Evolutionary conservation across 2,888 invertebrate genomes (phyloP).

Genomic region (Parnassius orleans): DNA sequence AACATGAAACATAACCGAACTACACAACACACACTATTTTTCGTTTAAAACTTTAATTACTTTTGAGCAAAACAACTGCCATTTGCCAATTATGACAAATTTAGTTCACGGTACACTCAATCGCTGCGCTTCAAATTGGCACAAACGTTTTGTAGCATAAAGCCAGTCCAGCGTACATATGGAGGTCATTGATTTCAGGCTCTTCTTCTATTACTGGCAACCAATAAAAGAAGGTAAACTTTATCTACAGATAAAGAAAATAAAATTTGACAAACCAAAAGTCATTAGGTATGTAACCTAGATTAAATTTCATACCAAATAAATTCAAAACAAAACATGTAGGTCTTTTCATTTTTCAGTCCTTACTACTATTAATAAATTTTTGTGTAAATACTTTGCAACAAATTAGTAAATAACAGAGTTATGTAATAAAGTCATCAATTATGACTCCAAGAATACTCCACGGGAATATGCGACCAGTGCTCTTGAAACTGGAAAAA

Average conservation of each 20-base stretch:
- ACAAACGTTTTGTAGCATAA: too few species aligned
- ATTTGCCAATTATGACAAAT: too few species aligned
- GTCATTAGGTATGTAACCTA: slow-evolving; percentile 5
- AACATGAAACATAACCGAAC: too few species aligned
- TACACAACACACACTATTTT: too few species aligned
- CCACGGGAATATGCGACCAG: slow-evolving; percentile 36
- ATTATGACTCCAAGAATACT: slow-evolving; percentile 39
- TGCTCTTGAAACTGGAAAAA: slow-evolving; percentile 43
- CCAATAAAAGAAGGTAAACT: slow-evolving; percentile 8
- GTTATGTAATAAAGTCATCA: background rate
- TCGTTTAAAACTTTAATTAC: too few species aligned
- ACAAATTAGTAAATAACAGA: slow-evolving; percentile 4
- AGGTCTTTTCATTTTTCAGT: background rate
- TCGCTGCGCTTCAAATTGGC: too few species aligned
- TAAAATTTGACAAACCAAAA: slow-evolving; percentile 23
- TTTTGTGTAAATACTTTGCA: background rate
- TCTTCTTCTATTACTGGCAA: slow-evolving; percentile 8
- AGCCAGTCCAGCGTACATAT: too few species aligned
- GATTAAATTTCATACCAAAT: background rate
- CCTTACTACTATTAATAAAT: background rate
- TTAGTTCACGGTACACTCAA: too few species aligned
- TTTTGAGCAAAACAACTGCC: too few species aligned
- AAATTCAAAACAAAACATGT: slow-evolving; percentile 4
- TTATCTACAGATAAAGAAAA: slow-evolving; percentile 24
- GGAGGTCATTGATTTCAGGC: too few species aligned